Base-by-base conservation (phyloP, 2,113 vertebrate genomes). In the Chaetodon trifascialis region DNA sequence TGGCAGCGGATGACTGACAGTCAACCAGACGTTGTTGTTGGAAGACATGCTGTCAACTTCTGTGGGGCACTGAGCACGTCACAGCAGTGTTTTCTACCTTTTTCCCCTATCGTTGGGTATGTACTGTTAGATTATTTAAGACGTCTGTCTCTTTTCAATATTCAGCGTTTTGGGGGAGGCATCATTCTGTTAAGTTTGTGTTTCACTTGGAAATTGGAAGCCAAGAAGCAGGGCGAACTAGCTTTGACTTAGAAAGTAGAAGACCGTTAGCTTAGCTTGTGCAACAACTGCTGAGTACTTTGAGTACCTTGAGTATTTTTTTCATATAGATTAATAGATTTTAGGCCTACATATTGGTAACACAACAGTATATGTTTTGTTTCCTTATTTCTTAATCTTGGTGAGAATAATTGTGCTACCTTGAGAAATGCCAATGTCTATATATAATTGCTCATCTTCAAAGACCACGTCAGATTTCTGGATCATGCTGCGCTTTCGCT, bases 111-210 rank as follows among this genome's bases (percentile, higher is more conserved):
- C 25, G 10, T 7, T 59, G 34, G 34, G 65, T 47, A 25, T 55
- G 54, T 63, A 19, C 1, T 1, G 0, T 52, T 36, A 25, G 16
- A 52, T 14, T 19, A 63, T 63, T 38, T 19, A 46, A 47, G 25
- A 17, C 4, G 5, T 72, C 38, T 72, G 69, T 55, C 44, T 3
- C 4, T n/a, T 77, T 70, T 66, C 75, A 60, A 62, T 25, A 69
- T 73, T 54, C n/a, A 60, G 66, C n/a, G 40, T 73, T 77, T 56
- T 64, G 58, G 51, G 80, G 58, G 58, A 69, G 21, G 46, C n/a
- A 52, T 65, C 36, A 7, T 23, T 23, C 55, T 30, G 59, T 60
- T 21, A 66, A 66, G 47, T 40, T 72, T 80, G 51, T 47, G 17
- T 77, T 84, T 80, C 36, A 70, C 73, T 51, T 21, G 10, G 46